phyloP scores from a whole-genome alignment of 2,113 vertebrate species.

The Danionella cerebrum region DNA sequence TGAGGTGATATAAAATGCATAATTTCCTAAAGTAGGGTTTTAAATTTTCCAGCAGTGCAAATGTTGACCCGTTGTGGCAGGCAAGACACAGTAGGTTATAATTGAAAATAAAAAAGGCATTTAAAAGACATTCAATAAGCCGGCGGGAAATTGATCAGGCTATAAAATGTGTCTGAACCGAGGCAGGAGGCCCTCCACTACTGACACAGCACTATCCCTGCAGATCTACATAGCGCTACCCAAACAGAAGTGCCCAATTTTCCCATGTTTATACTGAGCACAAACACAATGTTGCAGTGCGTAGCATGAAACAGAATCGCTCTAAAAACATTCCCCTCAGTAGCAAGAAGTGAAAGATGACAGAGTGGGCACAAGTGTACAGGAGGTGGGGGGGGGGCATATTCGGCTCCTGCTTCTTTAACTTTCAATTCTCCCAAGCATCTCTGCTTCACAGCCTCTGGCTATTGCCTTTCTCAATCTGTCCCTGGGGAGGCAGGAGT shows the following conservation, averaged over 20 bases:
- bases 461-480: constrained; percentile 99
- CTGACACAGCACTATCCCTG: constrained; percentile 29
- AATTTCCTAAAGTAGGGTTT: constrained; percentile 61
- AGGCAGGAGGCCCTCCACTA: not conserved
- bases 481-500: constrained; percentile 96
- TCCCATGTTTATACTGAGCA: too few relatives aligned
- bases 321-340: not conserved
- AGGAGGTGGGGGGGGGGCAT: not conserved
- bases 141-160: constrained; percentile 63
- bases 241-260: not conserved
- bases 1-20: constrained; percentile 50
- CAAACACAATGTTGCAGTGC: not conserved
- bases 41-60: constrained; percentile 56
- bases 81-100: constrained; percentile 53
- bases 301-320: not conserved
- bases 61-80: constrained; percentile 39
- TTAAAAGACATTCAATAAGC: constrained; percentile 68
- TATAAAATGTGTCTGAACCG: constrained; percentile 49
- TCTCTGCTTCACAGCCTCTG: constrained; percentile 91
- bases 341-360: not conserved
- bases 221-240: not conserved
- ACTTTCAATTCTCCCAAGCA: constrained; percentile 95
- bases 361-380: not conserved
- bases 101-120: constrained; percentile 63
- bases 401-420: constrained; percentile 70